Evolutionary conservation across 2,888 invertebrate species (phyloP), one percentile per base, ranked within the genome.

Genomic region (Beris morrisii): DNA sequence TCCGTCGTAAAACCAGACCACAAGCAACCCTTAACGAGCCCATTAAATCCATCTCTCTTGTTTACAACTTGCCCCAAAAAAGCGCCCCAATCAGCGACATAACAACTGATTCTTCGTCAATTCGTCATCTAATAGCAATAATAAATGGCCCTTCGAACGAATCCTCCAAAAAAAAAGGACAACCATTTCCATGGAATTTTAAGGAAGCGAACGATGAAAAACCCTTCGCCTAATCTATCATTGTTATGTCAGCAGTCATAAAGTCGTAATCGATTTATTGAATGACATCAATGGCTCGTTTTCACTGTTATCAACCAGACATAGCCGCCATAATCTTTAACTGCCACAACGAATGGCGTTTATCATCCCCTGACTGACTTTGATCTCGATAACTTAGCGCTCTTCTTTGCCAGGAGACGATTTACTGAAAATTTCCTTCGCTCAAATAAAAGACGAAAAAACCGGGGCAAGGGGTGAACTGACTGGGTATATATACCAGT

Each of bases 211-310:
- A n/a, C 5, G 58, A 9, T 4, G 28, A 56, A 56, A 56, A 56
- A 44, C 38, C 13, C 13, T 38, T 43, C 7, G 48, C 48, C 55
- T 59, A 68, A 68, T 68, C 68, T 63, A 68, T 68, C 68, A 68
- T 61, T 65, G 68, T 68, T 68, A 68, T 68, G 68, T 68, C 68
- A 65, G 68, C 65, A 68, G 65, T 68, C 68, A 68, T 68, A 68
- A 65, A 68, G 63, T 65, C 65, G 65, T 68, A 68, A 68, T 68
- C 65, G 68, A 68, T 68, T 68, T 68, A 68, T 68, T 68, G 68
- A 68, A 56, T 28, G 61, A 59, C 65, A 68, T 65, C 65, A 68
- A 68, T 63, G 61, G 53, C 44, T 61, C 63, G 57, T 55, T 63
- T 61, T 68, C 52, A 57, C 50, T 59, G 55, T 65, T 68, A 68